Evolutionary conservation across 2,888 invertebrate species (phyloP), one percentile per base, ranked within the genome.

Genomic region (Cactoblastis cactorum): DNA sequence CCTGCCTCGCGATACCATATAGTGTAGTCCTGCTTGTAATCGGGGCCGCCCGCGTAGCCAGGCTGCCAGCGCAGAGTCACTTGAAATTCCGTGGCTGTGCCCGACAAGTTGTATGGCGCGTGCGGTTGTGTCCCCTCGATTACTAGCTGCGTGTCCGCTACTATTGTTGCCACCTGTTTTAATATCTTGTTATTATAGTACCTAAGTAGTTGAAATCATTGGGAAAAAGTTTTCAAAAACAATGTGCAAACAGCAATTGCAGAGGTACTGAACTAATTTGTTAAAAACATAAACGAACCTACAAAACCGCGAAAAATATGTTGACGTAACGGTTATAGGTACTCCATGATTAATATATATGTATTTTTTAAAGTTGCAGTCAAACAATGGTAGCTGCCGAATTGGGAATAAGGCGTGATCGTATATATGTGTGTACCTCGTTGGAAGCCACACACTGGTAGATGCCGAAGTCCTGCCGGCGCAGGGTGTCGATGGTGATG

Each of bases 371-470:
- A n/a, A n/a, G n/a, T n/a, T n/a, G n/a, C n/a, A n/a, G n/a, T n/a
- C n/a, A n/a, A 22, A 22, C 22, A 22, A 22, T 4, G 22, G 5
- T 22, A 4, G 22, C 22, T 22, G 22, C 22, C 22, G 3, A 5
- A 5, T 4, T 22, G 22, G 19, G n/a, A n/a, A n/a, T n/a, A n/a
- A n/a, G n/a, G n/a, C n/a, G n/a, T n/a, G n/a, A n/a, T n/a, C n/a
- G n/a, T n/a, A n/a, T n/a, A n/a, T n/a, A n/a, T n/a, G n/a, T 35
- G 19, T 47, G 41, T 49, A 88, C 90, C 90, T 97, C 97, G 81
- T 98, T 98, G 57, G 95, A 94, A 18, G 97, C 97, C 63, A 98
- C 95, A 86, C 98, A 98, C 85, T 98, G 97, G 82, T 98, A 98
- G 77, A 94, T 95, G 43, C 98, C 98, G 81, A 98, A 97, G 90